Evolutionary conservation across 2,888 invertebrate genomes (phyloP).

Genomic region (Pyrochroa serraticornis): DNA sequence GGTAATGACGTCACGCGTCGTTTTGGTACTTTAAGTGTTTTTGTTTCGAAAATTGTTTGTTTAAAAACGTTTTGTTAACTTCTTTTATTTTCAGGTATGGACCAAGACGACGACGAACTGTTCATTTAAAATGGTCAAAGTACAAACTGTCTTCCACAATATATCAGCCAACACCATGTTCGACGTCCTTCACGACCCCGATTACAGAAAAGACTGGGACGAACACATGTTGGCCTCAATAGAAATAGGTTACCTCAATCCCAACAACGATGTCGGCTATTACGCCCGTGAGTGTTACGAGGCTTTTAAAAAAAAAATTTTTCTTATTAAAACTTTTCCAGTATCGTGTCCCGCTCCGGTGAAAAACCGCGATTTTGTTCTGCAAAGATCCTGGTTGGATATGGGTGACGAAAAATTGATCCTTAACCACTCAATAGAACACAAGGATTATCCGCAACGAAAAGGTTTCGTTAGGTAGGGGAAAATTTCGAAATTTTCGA

Average conservation of each 20-base stretch:
- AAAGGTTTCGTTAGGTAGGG: constrained; percentile 78
- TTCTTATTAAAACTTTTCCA: constrained; percentile 55
- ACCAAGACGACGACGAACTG: constrained; percentile 64
- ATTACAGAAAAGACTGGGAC: constrained; percentile 89
- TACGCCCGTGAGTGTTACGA: constrained; percentile 75
- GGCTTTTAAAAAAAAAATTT: background rate
- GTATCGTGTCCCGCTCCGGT: constrained; percentile 87
- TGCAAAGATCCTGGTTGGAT: constrained; percentile 91
- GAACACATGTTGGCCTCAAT: constrained; percentile 85
- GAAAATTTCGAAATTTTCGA: constrained; percentile 6
- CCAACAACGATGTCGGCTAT: constrained; percentile 92
- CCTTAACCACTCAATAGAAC: constrained; percentile 88
- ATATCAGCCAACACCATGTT: constrained; percentile 77
- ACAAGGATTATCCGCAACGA: constrained; percentile 82
- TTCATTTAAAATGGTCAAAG: constrained; percentile 70
- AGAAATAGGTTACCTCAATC: constrained; percentile 89
- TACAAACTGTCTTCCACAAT: constrained; percentile 72
- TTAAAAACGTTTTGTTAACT: too few relatives aligned
- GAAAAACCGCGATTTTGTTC: constrained; percentile 89
- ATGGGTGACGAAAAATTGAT: constrained; percentile 85
- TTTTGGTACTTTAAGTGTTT: background rate
- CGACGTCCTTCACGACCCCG: constrained; percentile 90
- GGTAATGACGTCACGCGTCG: too few relatives aligned
- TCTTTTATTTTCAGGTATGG: constrained; percentile 61
- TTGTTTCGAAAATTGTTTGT: background rate